Percentiles rank a stretch among this genome's conserved stretches.
phyloP scores from a whole-genome alignment of 2,113 vertebrate genomes.

The Saguinus imperator region DNA sequence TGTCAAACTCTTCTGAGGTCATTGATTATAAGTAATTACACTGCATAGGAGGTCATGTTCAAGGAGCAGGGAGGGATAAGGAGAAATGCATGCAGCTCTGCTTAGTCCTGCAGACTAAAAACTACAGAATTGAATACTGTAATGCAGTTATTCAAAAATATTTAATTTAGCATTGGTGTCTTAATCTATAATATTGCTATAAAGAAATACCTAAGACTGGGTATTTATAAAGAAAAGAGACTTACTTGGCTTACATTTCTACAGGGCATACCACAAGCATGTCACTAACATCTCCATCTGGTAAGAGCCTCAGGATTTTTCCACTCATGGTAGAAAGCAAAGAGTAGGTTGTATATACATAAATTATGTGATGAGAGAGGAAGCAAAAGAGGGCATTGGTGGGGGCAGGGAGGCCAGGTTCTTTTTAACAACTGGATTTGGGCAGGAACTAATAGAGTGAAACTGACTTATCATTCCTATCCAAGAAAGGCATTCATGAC shows the following conservation, averaged over 20 bases:
- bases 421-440: neutral
- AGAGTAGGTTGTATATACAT: neutral
- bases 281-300: neutral
- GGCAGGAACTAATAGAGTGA: neutral
- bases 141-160: neutral
- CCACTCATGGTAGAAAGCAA: neutral
- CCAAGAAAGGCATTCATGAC: neutral
- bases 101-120: neutral
- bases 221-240: neutral
- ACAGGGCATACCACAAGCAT: neutral
- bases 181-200: neutral
- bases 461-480: neutral
- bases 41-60: accelerated
- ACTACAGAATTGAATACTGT: neutral
- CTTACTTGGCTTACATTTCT: neutral
- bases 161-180: neutral
- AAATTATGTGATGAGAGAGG: neutral
- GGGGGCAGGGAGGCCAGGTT: neutral
- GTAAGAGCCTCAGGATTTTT: neutral
- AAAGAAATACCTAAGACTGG: neutral
- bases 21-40: neutral
- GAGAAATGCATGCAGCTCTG: no score
- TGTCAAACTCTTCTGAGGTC: neutral
- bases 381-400: neutral
- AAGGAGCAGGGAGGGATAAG: neutral